Evolutionary conservation across 2,113 vertebrate genomes (phyloP), one percentile per base, ranked within the genome.

Genomic region (Sapajus apella): DNA sequence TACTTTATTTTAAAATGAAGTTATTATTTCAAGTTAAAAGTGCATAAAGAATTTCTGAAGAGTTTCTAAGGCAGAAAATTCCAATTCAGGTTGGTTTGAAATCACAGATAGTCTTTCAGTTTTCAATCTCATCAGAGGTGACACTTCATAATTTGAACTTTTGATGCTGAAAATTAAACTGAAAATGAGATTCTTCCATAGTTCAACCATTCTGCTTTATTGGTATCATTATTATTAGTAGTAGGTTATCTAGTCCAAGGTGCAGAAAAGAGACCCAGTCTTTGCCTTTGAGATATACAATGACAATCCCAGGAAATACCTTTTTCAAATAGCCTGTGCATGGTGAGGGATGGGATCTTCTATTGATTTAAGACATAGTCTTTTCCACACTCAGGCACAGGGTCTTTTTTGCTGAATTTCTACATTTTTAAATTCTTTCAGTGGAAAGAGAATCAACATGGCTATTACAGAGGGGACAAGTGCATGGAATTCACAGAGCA

Each of bases 1-100:
- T 68, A 47, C 61, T 96, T 94, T 95, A 83, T 91, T 97, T 94
- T 95, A 58, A 92, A 94, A 92, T 80, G 37, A 97, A 95, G 56
- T 88, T 35, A 93, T 94, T 70, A 82, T 87, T 96, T 97, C 55
- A 79, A 86, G 91, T 64, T 37, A 76, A 91, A 96, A 89, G 73
- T 82, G 32, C 77, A 52, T 55, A 80, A 91, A 89, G 93, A 94
- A 83, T 91, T 84, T 75, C 77, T 92, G 30, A 93, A 92, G 77
- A 40, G 40, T 91, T 96, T 95, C 86, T 20, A 94, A 82, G 58
- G 55, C 66, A 91, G 88, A 94, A 66, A 88, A 82, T 87, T 90
- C 79, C 91, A 92, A 21, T 89, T 88, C 64, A 93, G 66, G 20
- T 95, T 92, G 70, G 37, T 87, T 37, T 90, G 91, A 91, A 92